Base-by-base conservation (phyloP, 2,888 invertebrate genomes). In the Campoplex capitator region DNA sequence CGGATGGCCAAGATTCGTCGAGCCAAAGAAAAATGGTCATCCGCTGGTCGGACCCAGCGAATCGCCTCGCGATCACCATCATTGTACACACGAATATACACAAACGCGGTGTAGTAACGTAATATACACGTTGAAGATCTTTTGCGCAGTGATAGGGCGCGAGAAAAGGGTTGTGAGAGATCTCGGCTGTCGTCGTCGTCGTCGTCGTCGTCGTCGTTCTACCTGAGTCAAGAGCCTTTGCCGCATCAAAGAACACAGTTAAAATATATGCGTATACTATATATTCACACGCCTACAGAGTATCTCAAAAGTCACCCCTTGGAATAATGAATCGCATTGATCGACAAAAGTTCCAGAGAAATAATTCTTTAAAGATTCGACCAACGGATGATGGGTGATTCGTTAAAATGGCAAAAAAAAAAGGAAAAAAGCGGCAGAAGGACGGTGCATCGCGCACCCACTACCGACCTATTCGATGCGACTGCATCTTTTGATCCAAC, bases 1-100 rank as follows among this genome's bases (percentile, higher is more conserved):
- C 74, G 77, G 80, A 86, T 75, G 54, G 86, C 79, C 65, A 68
- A 87, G 87, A 84, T 84, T 87, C 84, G 87, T 75, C 70, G 65
- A 81, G 77, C 42, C 77, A 38, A 68, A 76, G 58, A 83, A 77
- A 78, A 45, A 80, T 74, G 77, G 74, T 87, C 84, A 76, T 87
- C 75, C 45, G 42, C 32, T 58, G 58, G 28, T 56, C 45, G 54
- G 71, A 65, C 76, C n/a, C 58, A 74, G 82, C 80, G 81, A 85
- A 85, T 79, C 81, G 75, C 77, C 78, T 71, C 51, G 80, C 84
- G 84, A 84, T 84, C 78, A 48, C 65, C 54, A 76, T 76, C 70
- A 32, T 54, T 56, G 28, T 51, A 54, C 38, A 38, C 70, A 54
- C 70, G 0, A 8, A 75, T 38, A 75, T 56, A 28, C 54, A 45